phyloP scores from a whole-genome alignment of 2,797 vertebrate genomes.

The Carcharodon carcharias region DNA sequence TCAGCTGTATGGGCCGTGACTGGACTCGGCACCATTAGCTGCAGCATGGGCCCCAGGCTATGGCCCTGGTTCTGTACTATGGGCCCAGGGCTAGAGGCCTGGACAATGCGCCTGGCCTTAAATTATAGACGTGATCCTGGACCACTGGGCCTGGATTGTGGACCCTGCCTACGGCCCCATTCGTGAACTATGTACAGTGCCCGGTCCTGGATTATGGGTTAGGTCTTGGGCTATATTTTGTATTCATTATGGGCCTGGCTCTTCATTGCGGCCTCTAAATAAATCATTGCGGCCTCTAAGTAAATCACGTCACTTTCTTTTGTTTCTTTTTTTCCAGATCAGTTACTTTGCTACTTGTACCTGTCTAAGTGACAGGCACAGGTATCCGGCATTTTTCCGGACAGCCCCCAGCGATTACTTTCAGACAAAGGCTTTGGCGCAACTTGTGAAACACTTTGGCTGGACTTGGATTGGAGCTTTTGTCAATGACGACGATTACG shows the following conservation, averaged over 20 bases:
- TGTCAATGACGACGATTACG: slow-evolving; percentile 26
- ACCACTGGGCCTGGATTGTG: not conserved
- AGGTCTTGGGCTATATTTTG: not conserved
- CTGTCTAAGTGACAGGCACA: slow-evolving; percentile 13
- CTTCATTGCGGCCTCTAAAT: not conserved
- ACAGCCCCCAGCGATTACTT: slow-evolving; percentile 21
- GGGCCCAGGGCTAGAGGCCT: no score
- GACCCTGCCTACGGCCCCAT: not conserved
- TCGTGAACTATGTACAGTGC: not conserved
- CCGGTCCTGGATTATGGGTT: not conserved
- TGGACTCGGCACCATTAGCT: not conserved
- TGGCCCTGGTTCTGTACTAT: no score
- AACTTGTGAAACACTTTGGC: slow-evolving; percentile 28
- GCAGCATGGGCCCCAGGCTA: not conserved
- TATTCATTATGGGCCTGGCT: not conserved
- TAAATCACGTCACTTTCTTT: not conserved
- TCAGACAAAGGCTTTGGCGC: slow-evolving; percentile 24
- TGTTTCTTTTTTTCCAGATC: not conserved
- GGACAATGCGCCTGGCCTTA: no score
- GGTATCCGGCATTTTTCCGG: slow-evolving; percentile 8
- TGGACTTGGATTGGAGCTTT: slow-evolving; percentile 32
- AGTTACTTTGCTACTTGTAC: slow-evolving; percentile 26
- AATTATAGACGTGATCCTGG: not conserved
- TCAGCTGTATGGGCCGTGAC: not conserved
- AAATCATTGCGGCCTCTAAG: not conserved